Evolutionary conservation across 23 tunicate species (phyloP), one percentile per base, ranked within the genome.

Genomic region (Halocynthia roretzi): DNA sequence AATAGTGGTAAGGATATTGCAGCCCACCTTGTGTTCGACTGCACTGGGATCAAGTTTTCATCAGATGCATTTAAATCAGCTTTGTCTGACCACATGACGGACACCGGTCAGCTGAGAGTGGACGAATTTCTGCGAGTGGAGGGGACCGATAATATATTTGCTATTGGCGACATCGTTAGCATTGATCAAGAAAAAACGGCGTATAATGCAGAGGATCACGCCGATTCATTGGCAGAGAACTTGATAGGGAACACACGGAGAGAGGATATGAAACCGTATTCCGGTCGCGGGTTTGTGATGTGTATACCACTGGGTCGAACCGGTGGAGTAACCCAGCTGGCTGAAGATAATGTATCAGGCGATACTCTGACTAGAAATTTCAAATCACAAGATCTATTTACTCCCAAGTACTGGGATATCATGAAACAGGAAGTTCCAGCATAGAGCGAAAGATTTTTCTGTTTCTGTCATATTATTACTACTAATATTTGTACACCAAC

Each of bases 291-390:
- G 5, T 80, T 80, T 14, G 51, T 70, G 6, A 80, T 68, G 76
- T 19, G 50, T 61, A 52, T 80, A n/a, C 64, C 83, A 54, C 7
- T 80, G 21, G 83, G 83, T 22, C 52, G 76, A 68, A 52, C 68
- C 19, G 76, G 50, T 0, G 83, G 83, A n/a, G 76, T 69, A 8
- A 52, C 49, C 22, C 56, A 80, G 44, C 61, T 80, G 18, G 40
- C 49, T 10, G 51, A 19, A 8, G 53, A 51, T 11, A 61, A 50
- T 18, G 11, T 80, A 8, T 31, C 44, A 4, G 83, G 83, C 62
- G 68, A 62, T 54, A 11, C 53, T 20, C 14, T 68, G 54, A 80
- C 83, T n/a, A 69, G 83, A 68, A 67, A 56, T 8, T 50, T 80
- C 54, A 80, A 78, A 69, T 67, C 76, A 7, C 17, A 52, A 40